These are phyloP conservation scores for Amiota communis DNA, from an alignment of 2,888 invertebrate species.

Conservation along the genomic window DNA sequence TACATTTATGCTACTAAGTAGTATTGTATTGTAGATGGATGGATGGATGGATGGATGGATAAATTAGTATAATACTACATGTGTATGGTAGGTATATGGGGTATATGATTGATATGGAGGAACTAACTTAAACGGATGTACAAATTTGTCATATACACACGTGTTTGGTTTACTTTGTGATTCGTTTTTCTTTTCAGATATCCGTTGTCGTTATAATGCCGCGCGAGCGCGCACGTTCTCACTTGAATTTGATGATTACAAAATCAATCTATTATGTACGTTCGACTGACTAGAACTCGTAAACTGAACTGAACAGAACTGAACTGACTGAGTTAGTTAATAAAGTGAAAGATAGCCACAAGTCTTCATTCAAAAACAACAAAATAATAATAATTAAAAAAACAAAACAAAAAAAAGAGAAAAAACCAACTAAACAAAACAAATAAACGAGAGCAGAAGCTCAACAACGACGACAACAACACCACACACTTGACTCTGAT, in stretches of 20 bases:
- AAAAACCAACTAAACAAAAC: constrained; percentile 2
- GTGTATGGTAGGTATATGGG: no score
- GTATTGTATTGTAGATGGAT: no score
- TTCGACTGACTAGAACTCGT: constrained; percentile 70
- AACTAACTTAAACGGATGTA: no score
- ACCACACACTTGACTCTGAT: background rate
- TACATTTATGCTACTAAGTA: no score
- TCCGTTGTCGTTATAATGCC: no score
- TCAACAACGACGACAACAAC: constrained; percentile 9
- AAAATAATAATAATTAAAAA: constrained; percentile 23
- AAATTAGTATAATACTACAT: no score
- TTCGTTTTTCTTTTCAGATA: no score
- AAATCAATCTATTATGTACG: constrained; percentile 61
- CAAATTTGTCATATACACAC: constrained; percentile 1
- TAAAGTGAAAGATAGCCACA: constrained; percentile 63
- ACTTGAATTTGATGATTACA: background rate
- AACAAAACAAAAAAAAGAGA: background rate
- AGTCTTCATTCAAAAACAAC: constrained; percentile 38
- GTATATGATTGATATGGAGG: no score
- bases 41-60: no score
- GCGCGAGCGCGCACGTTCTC: constrained; percentile 6
- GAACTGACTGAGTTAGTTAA: constrained; percentile 62
- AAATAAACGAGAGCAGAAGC: background rate
- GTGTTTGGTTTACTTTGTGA: background rate
- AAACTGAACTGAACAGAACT: constrained; percentile 55